Conservation (phyloP, 1,140 invertebrate genomes). For the Hestina assimilis region DNA sequence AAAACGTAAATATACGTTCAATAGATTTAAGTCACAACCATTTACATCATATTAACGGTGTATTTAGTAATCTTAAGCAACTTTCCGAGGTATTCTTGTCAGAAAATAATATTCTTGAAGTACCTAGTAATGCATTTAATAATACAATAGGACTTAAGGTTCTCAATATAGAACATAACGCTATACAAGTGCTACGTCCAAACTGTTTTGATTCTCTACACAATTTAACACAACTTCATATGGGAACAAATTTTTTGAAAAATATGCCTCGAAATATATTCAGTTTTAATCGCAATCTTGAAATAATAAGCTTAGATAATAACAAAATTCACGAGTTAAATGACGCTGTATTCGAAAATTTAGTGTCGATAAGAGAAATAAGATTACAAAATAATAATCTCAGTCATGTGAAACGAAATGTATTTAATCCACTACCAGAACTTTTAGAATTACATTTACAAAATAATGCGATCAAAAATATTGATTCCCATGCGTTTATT, state of each 20-base stretch:
- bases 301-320: slow-evolving; percentile 92
- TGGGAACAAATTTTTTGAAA: slow-evolving; percentile 92
- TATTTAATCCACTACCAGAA: slow-evolving; percentile 88
- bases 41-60: slow-evolving; percentile 88
- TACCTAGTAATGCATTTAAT: slow-evolving; percentile 88
- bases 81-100: slow-evolving; percentile 90
- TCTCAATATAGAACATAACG: slow-evolving; percentile 92
- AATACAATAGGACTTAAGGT: slow-evolving; percentile 88
- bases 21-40: slow-evolving; percentile 94
- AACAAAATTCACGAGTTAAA: slow-evolving; percentile 91
- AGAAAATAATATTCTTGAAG: slow-evolving; percentile 93
- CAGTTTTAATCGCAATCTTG: slow-evolving; percentile 84
- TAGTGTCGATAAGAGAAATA: slow-evolving; percentile 88
- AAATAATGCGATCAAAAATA: slow-evolving; percentile 89
- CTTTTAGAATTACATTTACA: slow-evolving; percentile 92
- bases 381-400: slow-evolving; percentile 92
- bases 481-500: slow-evolving; percentile 90
- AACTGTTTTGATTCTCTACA: slow-evolving; percentile 85
- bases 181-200: slow-evolving; percentile 86
- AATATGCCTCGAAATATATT: slow-evolving; percentile 87
- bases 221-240: slow-evolving; percentile 89
- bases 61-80: slow-evolving; percentile 88
- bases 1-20: slow-evolving; percentile 86
- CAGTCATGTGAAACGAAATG: slow-evolving; percentile 84
- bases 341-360: slow-evolving; percentile 87